phyloP scores from a whole-genome alignment of 2,113 vertebrate species.

The Mola mola region DNA sequence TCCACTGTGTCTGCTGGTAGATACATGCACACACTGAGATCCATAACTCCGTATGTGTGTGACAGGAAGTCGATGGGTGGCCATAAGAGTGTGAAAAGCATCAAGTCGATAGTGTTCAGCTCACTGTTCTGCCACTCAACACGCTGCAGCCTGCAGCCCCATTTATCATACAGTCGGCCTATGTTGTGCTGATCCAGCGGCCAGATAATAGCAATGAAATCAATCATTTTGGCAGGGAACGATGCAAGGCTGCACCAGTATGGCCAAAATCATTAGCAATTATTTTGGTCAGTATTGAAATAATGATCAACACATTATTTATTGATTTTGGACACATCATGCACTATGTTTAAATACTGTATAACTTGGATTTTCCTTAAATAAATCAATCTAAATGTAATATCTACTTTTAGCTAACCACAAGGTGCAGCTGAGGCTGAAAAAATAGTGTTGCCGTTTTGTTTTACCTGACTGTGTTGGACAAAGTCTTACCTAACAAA shows the following conservation, averaged over 20 bases:
- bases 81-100: constrained; percentile 67
- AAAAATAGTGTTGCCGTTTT: too few species aligned
- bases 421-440: too few species aligned
- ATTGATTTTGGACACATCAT: neutral
- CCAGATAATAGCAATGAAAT: constrained; percentile 45
- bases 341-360: neutral
- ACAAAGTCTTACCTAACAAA: too few species aligned
- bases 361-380: neutral
- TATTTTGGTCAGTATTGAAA: neutral
- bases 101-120: constrained; percentile 64
- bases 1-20: neutral
- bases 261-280: neutral
- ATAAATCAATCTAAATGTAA: too few species aligned
- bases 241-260: neutral
- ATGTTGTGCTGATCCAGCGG: constrained; percentile 32
- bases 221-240: constrained; percentile 40
- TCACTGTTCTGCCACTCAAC: constrained; percentile 69
- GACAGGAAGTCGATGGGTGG: constrained; percentile 69
- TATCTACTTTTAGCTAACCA: too few species aligned
- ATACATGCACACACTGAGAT: constrained; percentile 17
- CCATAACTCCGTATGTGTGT: constrained; percentile 63
- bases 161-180: constrained; percentile 54
- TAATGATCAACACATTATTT: neutral
- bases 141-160: constrained; percentile 51
- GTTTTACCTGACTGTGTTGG: too few species aligned